Evolutionary conservation across 2,888 invertebrate species (phyloP), one percentile per base, ranked within the genome.

Genomic region (Tipula helvola): DNA sequence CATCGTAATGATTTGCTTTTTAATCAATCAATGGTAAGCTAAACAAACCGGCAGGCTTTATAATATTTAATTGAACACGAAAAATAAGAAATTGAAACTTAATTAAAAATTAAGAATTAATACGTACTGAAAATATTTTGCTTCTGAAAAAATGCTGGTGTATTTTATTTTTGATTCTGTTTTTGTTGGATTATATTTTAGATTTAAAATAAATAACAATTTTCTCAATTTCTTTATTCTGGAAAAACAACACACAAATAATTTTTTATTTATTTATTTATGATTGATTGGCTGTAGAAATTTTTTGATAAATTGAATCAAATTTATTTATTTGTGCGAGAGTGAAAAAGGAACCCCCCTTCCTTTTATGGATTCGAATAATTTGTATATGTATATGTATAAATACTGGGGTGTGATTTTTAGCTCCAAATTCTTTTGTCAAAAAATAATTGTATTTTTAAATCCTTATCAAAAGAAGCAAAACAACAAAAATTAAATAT

Each of bases 261-360:
- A 16, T 16, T 16, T 52, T 52, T 52, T 16, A 52, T 52, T 28
- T 28, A 16, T 16, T 52, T 52, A 52, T 52, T 16, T 16, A 71
- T 71, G 71, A 71, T 71, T 71, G 71, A 71, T 71, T 71, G 71
- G 71, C 71, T 71, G 71, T 71, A 71, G 71, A 71, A 71, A 71
- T 71, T 71, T 71, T 18, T 28, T 71, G 71, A 71, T 71, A 28
- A 71, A 71, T 71, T 71, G 71, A 71, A 71, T 71, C 71, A 28
- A 71, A 71, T 71, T 71, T 71, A 71, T 71, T 71, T 71, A 28
- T 71, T 28, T 28, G 71, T 71, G 71, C 52, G 52, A 52, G 71
- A 71, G 71, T 71, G 28, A 71, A 71, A 18, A 28, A n/a, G 5
- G 28, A 28, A 2, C 2, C 28, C 2, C 28, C 28, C 28, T 71